A percentile compares a stretch with the other conserved stretches of the same genome.
phyloP scores from a whole-genome alignment of 1,140 invertebrate genomes.

The Cydia pomonella region DNA sequence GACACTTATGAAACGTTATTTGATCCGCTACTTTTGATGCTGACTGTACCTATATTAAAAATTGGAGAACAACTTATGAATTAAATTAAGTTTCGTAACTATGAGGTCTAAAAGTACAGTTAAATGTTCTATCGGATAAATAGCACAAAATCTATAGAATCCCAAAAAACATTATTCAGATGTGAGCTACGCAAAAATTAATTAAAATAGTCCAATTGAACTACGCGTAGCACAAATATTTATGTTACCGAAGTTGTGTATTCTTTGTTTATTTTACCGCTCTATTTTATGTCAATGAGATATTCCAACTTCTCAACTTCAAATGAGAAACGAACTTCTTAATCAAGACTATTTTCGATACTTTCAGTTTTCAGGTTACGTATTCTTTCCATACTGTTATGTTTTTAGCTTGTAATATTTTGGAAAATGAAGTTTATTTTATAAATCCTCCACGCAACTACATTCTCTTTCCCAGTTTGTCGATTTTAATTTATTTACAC shows the following conservation, averaged over 20 bases:
- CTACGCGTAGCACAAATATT: constrained; percentile 17
- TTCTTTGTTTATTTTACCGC: constrained; percentile 22
- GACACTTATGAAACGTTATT: no score
- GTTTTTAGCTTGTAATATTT: not conserved
- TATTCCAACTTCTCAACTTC: not conserved
- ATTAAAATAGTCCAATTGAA: not conserved
- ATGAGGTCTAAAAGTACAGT: no score
- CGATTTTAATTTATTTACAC: no score
- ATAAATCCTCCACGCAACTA: no score
- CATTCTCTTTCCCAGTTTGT: no score
- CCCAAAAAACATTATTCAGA: not conserved
- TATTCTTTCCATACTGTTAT: not conserved
- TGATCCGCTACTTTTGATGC: no score
- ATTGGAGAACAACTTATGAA: no score
- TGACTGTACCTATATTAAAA: no score
- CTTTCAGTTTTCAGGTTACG: not conserved
- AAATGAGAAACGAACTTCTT: constrained; percentile 16
- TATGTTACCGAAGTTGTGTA: not conserved
- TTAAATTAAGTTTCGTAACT: no score
- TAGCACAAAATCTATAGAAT: no score
- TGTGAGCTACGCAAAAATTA: not conserved
- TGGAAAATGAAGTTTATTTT: no score
- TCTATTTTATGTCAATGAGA: constrained; percentile 19
- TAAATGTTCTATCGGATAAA: no score
- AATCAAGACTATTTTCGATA: not conserved